Evolutionary conservation across 2,888 invertebrate genomes (phyloP), one percentile per base, ranked within the genome.

Genomic region (Pinctada fucata): DNA sequence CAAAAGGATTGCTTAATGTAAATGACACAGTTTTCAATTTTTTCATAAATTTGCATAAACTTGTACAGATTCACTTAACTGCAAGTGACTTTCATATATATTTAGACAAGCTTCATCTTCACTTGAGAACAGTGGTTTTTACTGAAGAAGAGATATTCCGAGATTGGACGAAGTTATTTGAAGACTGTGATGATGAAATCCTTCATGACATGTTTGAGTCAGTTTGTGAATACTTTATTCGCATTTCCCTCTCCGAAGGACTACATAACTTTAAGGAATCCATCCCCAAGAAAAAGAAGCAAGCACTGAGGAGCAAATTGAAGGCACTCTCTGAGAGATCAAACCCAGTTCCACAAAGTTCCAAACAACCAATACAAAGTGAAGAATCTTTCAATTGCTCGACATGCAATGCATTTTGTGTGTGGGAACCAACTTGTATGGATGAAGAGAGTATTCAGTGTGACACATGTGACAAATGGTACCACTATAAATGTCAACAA

Each of bases 401-500:
- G 45, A 49, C 67, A 13, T 80, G 79, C 50, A 67, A 74, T 6
- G 48, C 63, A n/a, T 48, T 67, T 5, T 73, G 79, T 74, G 79
- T 76, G 13, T 68, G 69, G 52, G 71, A 76, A 31, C 79, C 76
- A 48, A 16, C n/a, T 48, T 45, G 58, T 65, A 31, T 10, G 2
- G 51, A 68, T 2, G 49, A 64, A 49, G 68, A 66, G 64, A 79
- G 79, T 51, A 76, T 79, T 49, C 72, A 63, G 13, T 79, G 79
- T 69, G 79, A 76, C 65, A 72, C 68, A 16, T 76, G 79, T 51
- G 71, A 79, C 48, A 64, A 13, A 6, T 79, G 79, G 79, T 79
- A 45, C 16, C 79, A 79, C 72, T 79, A 76, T 65, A 71, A 52
- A 47, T 79, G 79, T 79, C 72, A 69, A 2, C 58, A 48, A 10